Evolutionary conservation across 37 sponge, comb jelly and placozoan genomes (phyloP).

Genomic region (Aplysina aerophoba): DNA sequence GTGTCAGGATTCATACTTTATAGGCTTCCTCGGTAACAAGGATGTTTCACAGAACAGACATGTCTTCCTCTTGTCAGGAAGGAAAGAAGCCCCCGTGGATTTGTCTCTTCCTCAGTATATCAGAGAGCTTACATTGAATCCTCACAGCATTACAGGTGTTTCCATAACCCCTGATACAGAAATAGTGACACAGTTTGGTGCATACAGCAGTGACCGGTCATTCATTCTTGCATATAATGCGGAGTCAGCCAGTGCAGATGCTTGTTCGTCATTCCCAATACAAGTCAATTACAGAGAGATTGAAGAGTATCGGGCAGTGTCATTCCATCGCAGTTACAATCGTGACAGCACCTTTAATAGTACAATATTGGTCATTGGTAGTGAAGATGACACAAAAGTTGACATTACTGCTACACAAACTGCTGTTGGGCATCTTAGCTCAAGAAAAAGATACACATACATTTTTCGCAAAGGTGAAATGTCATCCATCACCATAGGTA

Average conservation of each 20-base stretch:
- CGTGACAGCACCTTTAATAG: neutral
- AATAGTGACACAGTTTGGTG: neutral
- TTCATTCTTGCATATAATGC: neutral
- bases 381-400: neutral
- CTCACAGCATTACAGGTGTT: neutral
- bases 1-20: conserved; percentile 17
- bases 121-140: neutral
- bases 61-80: neutral
- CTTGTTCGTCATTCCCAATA: neutral
- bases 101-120: neutral
- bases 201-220: neutral
- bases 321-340: neutral
- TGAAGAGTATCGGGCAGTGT: conserved; percentile 23
- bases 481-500: neutral
- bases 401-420: neutral
- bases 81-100: neutral
- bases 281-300: neutral
- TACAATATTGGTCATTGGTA: neutral
- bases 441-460: neutral
- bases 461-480: neutral
- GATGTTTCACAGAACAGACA: neutral
- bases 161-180: neutral
- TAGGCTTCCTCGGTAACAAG: neutral
- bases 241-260: neutral
- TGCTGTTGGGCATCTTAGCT: neutral